Evolutionary conservation across 2,888 invertebrate species (phyloP), one percentile per base, ranked within the genome.

Genomic region (Ectemnius continuus): DNA sequence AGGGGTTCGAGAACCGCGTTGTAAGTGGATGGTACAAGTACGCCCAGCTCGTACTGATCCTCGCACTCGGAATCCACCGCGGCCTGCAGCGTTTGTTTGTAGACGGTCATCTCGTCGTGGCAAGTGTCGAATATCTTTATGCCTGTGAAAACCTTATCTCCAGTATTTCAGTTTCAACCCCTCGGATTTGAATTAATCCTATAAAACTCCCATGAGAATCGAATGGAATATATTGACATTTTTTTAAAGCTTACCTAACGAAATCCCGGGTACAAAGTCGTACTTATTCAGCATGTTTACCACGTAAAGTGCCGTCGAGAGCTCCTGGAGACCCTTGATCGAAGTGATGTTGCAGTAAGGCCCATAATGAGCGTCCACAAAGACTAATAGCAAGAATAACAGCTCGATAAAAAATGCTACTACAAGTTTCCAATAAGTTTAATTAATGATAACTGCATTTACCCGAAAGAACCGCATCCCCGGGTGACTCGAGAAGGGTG

Each of bases 281-380:
- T 89, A 85, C 61, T 89, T 88, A 75, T 91, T 91, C 64, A 92
- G 82, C 56, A 88, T 87, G 72, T 88, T 87, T 16, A 90, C 87
- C 16, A 91, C 89, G 75, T 91, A 88, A 8, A 91, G 84, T 2
- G 91, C 90, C 16, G 91, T 89, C 5, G 91, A 88, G 48, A 91
- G 85, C 79, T 91, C 88, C 71, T 91, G 90, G 65, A 89, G 85
- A 18, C 91, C 91, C 61, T 86, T 87, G 13, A 83, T 70, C 48
- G 88, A 87, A 3, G 90, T 87, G 13, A 85, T 82, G 47, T 91
- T 90, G 76, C 92, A 92, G 57, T 91, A 87, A 0, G 88, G 87
- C 3, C 91, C 92, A n/a, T 86, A 80, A 77, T 91, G 91, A 2
- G 87, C 83, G 68, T 91, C 91, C 59, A 91, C 86, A 61, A 91